A percentile compares a stretch with the other conserved stretches of the same genome.
These are phyloP conservation scores for Thalassoma bifasciatum DNA, from an alignment of 2,113 vertebrate genomes.

Conservation along the genomic window DNA sequence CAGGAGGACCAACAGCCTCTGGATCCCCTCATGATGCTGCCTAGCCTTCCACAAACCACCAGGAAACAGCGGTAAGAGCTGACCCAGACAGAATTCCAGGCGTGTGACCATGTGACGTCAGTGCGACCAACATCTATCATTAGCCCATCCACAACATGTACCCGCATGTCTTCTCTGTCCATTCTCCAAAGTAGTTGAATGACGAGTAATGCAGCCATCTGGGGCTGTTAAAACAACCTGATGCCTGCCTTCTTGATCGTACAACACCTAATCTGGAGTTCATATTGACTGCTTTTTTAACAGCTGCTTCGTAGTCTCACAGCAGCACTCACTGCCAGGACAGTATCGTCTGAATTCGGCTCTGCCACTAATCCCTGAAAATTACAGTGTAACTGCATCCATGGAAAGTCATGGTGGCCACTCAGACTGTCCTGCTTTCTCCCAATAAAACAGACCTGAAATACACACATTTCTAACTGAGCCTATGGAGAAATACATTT, in stretches of 20 bases:
- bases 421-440: constrained; percentile 43
- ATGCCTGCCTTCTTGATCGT: constrained; percentile 39
- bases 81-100: constrained; percentile 78
- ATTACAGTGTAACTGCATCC: constrained; percentile 77
- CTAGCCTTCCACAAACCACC: constrained; percentile 72
- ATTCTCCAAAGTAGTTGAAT: constrained; percentile 33
- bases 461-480: constrained; percentile 47
- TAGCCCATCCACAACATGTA: constrained; percentile 74
- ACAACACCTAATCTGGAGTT: constrained; percentile 52
- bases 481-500: constrained; percentile 32
- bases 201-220: constrained; percentile 36
- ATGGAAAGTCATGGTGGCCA: constrained; percentile 67
- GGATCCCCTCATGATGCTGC: constrained; percentile 65
- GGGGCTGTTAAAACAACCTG: constrained; percentile 51
- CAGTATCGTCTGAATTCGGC: constrained; percentile 66
- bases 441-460: constrained; percentile 33
- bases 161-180: constrained; percentile 55
- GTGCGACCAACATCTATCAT: constrained; percentile 77
- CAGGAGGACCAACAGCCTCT: constrained; percentile 66
- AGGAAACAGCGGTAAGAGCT: constrained; percentile 69
- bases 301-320: constrained; percentile 45
- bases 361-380: constrained; percentile 79
- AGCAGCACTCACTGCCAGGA: constrained; percentile 52
- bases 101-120: constrained; percentile 80
- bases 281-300: constrained; percentile 55